A percentile compares a stretch with the other conserved stretches of the same genome.
phyloP scores from a whole-genome alignment of 2,113 vertebrate genomes.

The Protobothrops flavoviridis region DNA sequence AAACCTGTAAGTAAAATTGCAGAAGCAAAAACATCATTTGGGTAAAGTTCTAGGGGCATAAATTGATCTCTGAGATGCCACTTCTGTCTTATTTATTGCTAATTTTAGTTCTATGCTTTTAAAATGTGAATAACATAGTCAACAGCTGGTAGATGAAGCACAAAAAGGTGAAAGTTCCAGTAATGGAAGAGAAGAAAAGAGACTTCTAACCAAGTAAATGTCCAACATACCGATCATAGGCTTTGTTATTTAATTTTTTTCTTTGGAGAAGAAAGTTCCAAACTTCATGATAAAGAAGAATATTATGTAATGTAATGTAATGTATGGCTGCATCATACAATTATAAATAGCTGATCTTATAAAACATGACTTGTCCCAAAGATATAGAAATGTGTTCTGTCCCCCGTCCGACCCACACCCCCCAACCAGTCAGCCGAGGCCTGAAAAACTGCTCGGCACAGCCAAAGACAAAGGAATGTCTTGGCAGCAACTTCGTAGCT shows the following conservation, averaged over 20 bases:
- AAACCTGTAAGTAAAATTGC: slow-evolving; percentile 80
- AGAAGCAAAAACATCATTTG: background rate
- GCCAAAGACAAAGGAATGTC: too few species aligned
- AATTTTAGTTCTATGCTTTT: background rate
- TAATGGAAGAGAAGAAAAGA: background rate
- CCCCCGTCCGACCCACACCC: too few species aligned
- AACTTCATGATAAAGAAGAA: background rate
- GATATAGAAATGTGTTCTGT: background rate
- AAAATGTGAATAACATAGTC: background rate
- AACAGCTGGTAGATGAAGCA: background rate
- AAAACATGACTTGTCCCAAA: background rate
- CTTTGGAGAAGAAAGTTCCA: too few species aligned
- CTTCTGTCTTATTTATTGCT: background rate
- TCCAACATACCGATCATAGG: background rate
- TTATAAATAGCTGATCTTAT: background rate
- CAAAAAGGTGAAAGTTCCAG: background rate
- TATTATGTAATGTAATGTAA: background rate
- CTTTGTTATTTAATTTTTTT: background rate
- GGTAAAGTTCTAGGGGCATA: background rate
- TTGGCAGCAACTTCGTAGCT: too few species aligned
- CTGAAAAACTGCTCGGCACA: too few species aligned
- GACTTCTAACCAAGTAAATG: background rate
- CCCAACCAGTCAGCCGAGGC: too few species aligned
- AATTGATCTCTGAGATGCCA: too few species aligned
- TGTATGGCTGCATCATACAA: too few species aligned